A percentile compares a stretch with the other conserved stretches of the same genome.
These are phyloP conservation scores for Trissolcus japonicus DNA, from an alignment of 2,888 invertebrate genomes.

Conservation along the genomic window DNA sequence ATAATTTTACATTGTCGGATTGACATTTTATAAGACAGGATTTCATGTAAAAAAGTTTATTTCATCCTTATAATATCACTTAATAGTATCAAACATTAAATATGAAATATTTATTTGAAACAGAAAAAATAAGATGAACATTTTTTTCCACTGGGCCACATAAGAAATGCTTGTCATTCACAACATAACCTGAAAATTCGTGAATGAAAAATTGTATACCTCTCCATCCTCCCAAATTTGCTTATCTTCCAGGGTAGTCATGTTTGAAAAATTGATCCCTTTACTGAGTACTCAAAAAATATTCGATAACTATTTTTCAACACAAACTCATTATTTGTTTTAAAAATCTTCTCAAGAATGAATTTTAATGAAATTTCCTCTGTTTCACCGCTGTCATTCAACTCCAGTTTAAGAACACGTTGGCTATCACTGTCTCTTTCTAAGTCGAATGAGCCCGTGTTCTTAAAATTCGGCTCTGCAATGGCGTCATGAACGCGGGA, in stretches of 20 bases:
- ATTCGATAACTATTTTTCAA: not conserved
- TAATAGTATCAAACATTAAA: too few relatives aligned
- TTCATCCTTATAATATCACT: too few relatives aligned
- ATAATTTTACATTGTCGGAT: not conserved
- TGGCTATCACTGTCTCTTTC: not conserved
- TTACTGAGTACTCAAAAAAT: not conserved
- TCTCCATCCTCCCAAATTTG: slow-evolving; percentile 76
- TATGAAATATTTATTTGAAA: not conserved
- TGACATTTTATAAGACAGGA: not conserved
- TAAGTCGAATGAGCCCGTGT: too few relatives aligned
- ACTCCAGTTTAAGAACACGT: not conserved
- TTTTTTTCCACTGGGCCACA: not conserved
- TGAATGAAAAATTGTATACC: slow-evolving; percentile 62
- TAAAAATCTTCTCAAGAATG: not conserved
- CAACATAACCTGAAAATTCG: slow-evolving; percentile 62
- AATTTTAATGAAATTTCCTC: not conserved
- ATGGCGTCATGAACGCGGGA: too few relatives aligned
- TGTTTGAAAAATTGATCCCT: slow-evolving; percentile 34
- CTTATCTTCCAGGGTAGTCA: slow-evolving; percentile 75
- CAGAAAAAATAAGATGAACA: not conserved
- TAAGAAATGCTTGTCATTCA: slow-evolving; percentile 65
- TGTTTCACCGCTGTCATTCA: not conserved
- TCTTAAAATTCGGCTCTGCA: too few relatives aligned
- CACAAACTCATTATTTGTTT: not conserved
- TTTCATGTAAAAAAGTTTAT: not conserved